These are phyloP conservation scores for Pseudomyrmex gracilis DNA, from an alignment of 1,140 invertebrate species.

Conservation along the genomic window DNA sequence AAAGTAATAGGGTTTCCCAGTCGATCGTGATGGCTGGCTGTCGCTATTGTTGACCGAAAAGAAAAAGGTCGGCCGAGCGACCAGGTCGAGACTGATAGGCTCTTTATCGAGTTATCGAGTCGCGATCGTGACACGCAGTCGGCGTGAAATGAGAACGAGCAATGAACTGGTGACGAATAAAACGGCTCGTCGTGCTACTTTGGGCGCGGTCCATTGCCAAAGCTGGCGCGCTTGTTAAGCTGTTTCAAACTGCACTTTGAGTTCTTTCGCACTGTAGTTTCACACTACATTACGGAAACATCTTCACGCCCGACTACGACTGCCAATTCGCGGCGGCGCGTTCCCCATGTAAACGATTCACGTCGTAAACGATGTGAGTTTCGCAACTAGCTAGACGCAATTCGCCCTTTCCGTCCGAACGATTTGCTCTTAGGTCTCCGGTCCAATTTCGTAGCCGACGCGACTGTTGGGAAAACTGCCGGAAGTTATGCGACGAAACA, in stretches of 20 bases:
- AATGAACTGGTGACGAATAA: conserved; percentile 53
- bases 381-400: conserved; percentile 1
- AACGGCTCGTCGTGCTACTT: conserved; percentile 11
- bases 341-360: conserved; percentile 16
- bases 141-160: conserved; percentile 46
- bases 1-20: conserved; percentile 37
- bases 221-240: conserved; percentile 54
- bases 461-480: conserved; percentile 1
- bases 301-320: conserved; percentile 33
- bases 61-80: background rate
- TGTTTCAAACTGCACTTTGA: conserved; percentile 51
- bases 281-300: conserved; percentile 34
- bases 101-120: conserved; percentile 20
- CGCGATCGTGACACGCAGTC: conserved; percentile 23
- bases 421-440: background rate
- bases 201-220: conserved; percentile 45
- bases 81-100: conserved; percentile 21
- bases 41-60: conserved; percentile 52
- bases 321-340: conserved; percentile 42
- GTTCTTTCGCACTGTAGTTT: conserved; percentile 61
- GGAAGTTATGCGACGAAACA: background rate
- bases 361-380: conserved; percentile 39
- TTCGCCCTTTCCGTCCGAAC: conserved; percentile 1
- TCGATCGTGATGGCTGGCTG: background rate
- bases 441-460: conserved; percentile 7